Evolutionary conservation across 2,797 vertebrate genomes (phyloP).

Genomic region (Gouania willdenowi): DNA sequence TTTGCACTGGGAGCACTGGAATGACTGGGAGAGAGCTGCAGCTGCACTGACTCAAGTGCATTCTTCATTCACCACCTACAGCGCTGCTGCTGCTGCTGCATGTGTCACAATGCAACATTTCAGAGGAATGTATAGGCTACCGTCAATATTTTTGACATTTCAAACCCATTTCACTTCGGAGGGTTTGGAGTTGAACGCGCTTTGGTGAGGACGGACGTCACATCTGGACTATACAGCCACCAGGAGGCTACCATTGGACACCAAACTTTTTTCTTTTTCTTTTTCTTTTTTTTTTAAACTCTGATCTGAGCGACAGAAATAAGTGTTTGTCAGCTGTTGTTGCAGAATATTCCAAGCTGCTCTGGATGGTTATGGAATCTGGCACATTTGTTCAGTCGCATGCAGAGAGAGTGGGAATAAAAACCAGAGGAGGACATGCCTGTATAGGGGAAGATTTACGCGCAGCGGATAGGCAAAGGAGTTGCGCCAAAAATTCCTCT

Average conservation of each 20-base stretch:
- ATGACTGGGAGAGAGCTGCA: slow-evolving; percentile 10
- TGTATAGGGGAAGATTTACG: slow-evolving; percentile 13
- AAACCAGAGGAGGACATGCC: slow-evolving; percentile 2
- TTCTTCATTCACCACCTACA: slow-evolving; percentile 26
- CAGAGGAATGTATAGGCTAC: too few species aligned
- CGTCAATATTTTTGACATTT: too few species aligned
- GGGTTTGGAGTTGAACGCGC: too few species aligned
- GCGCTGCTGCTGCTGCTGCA: slow-evolving; percentile 2
- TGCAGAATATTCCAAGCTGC: slow-evolving; percentile 31
- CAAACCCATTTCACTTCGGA: too few species aligned
- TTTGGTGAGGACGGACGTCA: too few species aligned
- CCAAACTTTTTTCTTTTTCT: too few species aligned
- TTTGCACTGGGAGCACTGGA: slow-evolving; percentile 17
- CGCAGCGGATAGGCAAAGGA: slow-evolving; percentile 16
- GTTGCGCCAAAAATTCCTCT: neutral
- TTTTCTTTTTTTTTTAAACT: too few species aligned
- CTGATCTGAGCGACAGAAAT: too few species aligned
- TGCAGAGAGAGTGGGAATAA: slow-evolving; percentile 13
- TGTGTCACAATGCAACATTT: neutral
- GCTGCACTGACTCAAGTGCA: slow-evolving; percentile 22
- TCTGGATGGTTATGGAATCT: slow-evolving; percentile 44
- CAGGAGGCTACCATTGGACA: too few species aligned
- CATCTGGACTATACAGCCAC: too few species aligned
- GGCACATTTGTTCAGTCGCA: slow-evolving; percentile 47
- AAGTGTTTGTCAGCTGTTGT: slow-evolving; percentile 56